Base-by-base conservation (phyloP, 2,797 vertebrate species). In the Enteromius viviparus region DNA sequence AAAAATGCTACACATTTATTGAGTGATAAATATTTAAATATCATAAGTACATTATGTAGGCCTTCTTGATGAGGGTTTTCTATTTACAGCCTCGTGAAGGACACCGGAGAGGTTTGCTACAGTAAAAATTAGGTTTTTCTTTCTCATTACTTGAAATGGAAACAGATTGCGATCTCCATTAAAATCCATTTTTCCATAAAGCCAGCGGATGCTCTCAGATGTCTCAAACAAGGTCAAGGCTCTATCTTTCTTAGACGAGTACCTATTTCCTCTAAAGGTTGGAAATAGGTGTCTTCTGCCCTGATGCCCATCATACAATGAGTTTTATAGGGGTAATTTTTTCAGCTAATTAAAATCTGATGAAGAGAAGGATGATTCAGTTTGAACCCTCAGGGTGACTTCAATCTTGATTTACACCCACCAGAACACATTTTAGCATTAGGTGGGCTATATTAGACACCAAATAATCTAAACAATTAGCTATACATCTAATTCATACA, bases 301-400 rank as follows among this genome's bases (percentile, higher is more conserved):
- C 60, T 6, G 45, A 49, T 77, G 15, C 70, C 65, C 42, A 80
- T 71, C 70, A 55, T 71, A 80, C 80, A 80, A 86, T 79, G 10
- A 47, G 37, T 74, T 79, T 79, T 68, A 49, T 26, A 34, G 51
- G 53, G 66, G 29, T 65, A 26, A 47, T 60, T 84, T 75, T 80
- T 80, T 75, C 60, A 76, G 71, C 55, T 84, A 86, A 77, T 86
- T 81, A 77, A 85, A 80, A 77, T 64, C 60, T 79, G 75, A 71
- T 83, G 82, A 84, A 72, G 60, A 74, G 72, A 80, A 80, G 26
- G 19, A 79, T 45, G 69, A 86, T 82, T 76, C 64, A 21, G 49
- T 68, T 40, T 80, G 76, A 71, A 83, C 69, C 77, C 66, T 58
- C 21, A 11, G 69, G 40, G 29, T 66, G 58, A 76, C 15, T 74